phyloP scores from a whole-genome alignment of 2,113 vertebrate genomes.

The Oreochromis tanganicae region DNA sequence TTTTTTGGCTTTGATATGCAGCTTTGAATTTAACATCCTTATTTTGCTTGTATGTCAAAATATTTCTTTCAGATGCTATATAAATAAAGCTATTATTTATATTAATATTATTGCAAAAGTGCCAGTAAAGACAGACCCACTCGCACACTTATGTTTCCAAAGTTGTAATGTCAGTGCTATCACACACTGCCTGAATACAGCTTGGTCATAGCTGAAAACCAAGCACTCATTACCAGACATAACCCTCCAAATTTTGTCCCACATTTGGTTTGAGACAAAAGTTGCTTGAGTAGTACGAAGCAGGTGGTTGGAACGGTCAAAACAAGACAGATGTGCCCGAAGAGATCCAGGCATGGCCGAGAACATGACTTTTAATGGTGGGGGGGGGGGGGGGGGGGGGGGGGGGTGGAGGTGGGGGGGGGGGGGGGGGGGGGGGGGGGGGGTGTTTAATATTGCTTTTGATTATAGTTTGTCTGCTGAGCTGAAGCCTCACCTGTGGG shows the following conservation, averaged over 20 bases:
- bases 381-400: not conserved
- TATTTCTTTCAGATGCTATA: not conserved
- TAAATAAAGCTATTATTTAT: no score
- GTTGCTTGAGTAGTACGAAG: not conserved
- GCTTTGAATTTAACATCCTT: not conserved
- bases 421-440: no score
- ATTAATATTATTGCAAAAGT: no score
- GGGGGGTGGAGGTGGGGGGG: no score
- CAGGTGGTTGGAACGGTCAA: not conserved
- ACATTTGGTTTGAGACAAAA: not conserved
- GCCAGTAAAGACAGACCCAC: no score
- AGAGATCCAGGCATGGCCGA: not conserved
- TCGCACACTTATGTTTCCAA: not conserved
- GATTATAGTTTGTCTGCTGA: not conserved
- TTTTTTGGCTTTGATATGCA: not conserved
- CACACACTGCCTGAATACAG: not conserved
- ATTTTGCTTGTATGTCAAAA: not conserved
- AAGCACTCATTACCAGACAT: not conserved
- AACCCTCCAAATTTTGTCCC: not conserved
- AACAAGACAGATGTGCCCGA: not conserved
- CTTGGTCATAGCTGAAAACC: not conserved
- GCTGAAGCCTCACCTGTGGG: slow-evolving; percentile 82
- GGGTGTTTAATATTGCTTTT: not conserved
- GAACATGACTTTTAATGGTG: not conserved
- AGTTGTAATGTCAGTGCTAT: no score